Base-by-base conservation (phyloP, 2,888 invertebrate genomes). In the Caenorhabditis sp. region DNA sequence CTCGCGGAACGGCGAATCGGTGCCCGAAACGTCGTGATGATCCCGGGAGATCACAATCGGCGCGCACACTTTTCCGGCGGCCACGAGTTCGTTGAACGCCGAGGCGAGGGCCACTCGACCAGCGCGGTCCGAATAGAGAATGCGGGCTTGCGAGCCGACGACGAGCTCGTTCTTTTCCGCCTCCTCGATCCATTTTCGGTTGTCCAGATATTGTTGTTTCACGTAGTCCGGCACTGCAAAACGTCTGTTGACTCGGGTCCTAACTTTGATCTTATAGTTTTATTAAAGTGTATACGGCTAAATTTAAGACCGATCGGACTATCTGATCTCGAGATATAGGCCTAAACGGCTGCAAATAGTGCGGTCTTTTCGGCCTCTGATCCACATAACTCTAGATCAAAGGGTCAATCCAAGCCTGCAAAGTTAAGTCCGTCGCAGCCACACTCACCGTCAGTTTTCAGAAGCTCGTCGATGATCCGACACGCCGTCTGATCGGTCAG, bases 1-100 rank as follows among this genome's bases (percentile, higher is more conserved):
- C 86, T 92, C 92, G 26, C 92, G 86, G 76, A 78, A 83, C 1
- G 92, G 92, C 79, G 92, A 92, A 88, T 93, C 92, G 1, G 92
- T 92, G 15, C 92, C 92, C 74, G 92, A 92, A 24, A 93, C 92
- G 86, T 92, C 92, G 88, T 93, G 92, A 84, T 92, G 92, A 87
- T 92, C 92, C 9, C 92, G 87, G 75, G 92, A 92, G 26, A 92
- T 89, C 2, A 92, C 91, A n/a, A 92, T 90, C 6, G 92, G 91
- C 2, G 90, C 92, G 90, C 91, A 78, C 5, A 87, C 73, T 32
- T 55, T 61, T 8, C 81, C 83, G 6, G 68, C 45, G 11, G 70
- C 61, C 9, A 88, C 55, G 22, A 92, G 91, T 55, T 90, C 86
- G 84, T 92, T 92, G 87, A 92, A 92, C 8, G 91, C 91, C 24